Base-by-base conservation (phyloP, 2,113 vertebrate species). In the Mugil cephalus region DNA sequence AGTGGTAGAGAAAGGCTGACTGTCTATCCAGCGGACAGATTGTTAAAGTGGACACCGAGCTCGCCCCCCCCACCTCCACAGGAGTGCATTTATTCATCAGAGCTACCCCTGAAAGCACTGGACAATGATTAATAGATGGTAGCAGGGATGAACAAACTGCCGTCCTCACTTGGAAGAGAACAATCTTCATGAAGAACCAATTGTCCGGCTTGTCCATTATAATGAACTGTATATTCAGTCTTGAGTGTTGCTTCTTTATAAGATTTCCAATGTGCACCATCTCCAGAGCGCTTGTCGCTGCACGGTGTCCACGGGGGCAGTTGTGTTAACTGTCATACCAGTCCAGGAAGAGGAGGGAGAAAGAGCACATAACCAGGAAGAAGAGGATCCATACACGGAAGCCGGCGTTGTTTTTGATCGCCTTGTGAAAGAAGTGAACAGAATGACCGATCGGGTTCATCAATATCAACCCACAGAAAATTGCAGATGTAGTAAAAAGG, bases 301-400 rank as follows among this genome's bases (percentile, higher is more conserved):
- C 11, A 11, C 1, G 46, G 19, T 59, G 81, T 74, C 73, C 59
- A 40, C 10, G 7, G 30, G 8, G 12, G 19, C 8, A 8, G 56
- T 13, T 7, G 15, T 15, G 74, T 91, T 96, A 98, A 87, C 97
- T 95, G 90, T 97, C 98, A 6, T 99, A 99, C 98, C 98, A 99
- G 91, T 99, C 98, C 79, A 99, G 92, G 89, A 99, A 99, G 59
- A 99, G 95, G 74, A 99, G 91, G 35, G 98, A 99, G 86, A 99
- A 99, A 1, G 98, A 99, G 70, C 98, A 99, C 98, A 98, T 99
- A 66, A 98, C 97, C 19, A 99, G 94, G 93, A 99, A 99, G 93
- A 99, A 99, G 0, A 99, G 96, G 87, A 99, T 96, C 98, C 98
- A 99, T 2, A 99, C 98, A 2, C 98, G 93, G 92, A 99, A 99